phyloP scores from a whole-genome alignment of 1,140 invertebrate species.

The Oreohelix idahoensis region DNA sequence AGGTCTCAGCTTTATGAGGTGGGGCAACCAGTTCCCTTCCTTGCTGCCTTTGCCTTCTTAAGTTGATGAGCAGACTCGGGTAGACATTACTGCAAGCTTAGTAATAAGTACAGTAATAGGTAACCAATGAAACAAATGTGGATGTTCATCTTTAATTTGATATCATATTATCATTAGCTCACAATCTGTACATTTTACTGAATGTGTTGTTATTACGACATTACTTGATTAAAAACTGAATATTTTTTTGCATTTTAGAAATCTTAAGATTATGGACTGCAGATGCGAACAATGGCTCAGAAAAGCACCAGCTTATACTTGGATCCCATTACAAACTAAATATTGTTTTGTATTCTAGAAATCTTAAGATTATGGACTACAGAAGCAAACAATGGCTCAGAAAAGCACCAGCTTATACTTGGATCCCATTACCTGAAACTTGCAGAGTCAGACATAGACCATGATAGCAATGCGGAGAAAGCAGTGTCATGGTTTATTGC shows the following conservation, averaged over 20 bases:
- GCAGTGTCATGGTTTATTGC: conserved; percentile 91
- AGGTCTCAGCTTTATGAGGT: too few relatives aligned
- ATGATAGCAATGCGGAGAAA: conserved; percentile 77
- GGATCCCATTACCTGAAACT: conserved; percentile 59
- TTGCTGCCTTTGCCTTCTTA: too few relatives aligned
- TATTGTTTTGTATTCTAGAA: conserved; percentile 15
- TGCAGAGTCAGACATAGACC: conserved; percentile 56
- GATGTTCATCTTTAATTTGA: too few relatives aligned
- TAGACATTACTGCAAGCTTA: too few relatives aligned
- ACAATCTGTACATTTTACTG: too few relatives aligned
- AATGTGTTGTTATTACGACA: too few relatives aligned
- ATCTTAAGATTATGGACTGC: conserved; percentile 39
- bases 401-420: conserved; percentile 56
- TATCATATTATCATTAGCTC: too few relatives aligned
- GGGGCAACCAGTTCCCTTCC: too few relatives aligned
- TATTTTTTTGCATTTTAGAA: conserved; percentile 11
- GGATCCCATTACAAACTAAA: conserved; percentile 29
- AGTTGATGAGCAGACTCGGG: too few relatives aligned
- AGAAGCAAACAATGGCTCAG: conserved; percentile 60
- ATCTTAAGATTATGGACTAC: conserved; percentile 39
- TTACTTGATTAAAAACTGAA: too few relatives aligned
- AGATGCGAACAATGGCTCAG: conserved; percentile 59
- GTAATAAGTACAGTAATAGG: too few relatives aligned
- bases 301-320: conserved; percentile 56
- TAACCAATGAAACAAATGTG: too few relatives aligned